phyloP scores from a whole-genome alignment of 2,888 invertebrate genomes.

The Oegoconia quadripuncta region DNA sequence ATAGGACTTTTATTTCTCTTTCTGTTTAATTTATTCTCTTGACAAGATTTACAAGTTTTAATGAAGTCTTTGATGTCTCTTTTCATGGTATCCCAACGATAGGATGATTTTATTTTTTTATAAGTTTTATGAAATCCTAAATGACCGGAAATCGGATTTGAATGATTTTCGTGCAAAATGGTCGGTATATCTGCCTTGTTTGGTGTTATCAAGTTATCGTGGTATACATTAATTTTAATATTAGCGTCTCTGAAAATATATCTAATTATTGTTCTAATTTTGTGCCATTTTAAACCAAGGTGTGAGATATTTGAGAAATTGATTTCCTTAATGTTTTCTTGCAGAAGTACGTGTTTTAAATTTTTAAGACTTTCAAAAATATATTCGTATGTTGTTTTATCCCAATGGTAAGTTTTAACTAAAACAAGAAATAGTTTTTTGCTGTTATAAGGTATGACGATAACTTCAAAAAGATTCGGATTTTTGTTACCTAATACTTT shows the following conservation, averaged over 20 bases:
- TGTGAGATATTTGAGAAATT: conserved; percentile 8
- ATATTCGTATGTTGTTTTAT: conserved; percentile 23
- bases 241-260: conserved; percentile 20
- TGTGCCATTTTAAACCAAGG: conserved; percentile 15
- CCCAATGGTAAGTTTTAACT: conserved; percentile 19
- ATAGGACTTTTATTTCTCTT: conserved; percentile 9
- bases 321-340: conserved; percentile 14
- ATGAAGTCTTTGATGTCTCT: conserved; percentile 32
- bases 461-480: conserved; percentile 3
- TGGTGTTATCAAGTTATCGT: conserved; percentile 14
- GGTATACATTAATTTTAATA: conserved; percentile 15
- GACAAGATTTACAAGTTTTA: conserved; percentile 30
- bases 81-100: conserved; percentile 36
- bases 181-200: conserved; percentile 14
- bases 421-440: background rate
- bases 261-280: conserved; percentile 19
- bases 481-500: conserved; percentile 2
- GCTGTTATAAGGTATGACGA: background rate
- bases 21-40: conserved; percentile 22
- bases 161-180: conserved; percentile 20
- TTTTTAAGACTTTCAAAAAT: conserved; percentile 20
- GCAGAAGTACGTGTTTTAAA: conserved; percentile 6
- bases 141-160: conserved; percentile 20
- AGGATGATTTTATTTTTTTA: conserved; percentile 26
- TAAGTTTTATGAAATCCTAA: conserved; percentile 24